Evolutionary conservation across 2,888 invertebrate species (phyloP), one percentile per base, ranked within the genome.

Genomic region (Galeopsomyia nigrocyanea): DNA sequence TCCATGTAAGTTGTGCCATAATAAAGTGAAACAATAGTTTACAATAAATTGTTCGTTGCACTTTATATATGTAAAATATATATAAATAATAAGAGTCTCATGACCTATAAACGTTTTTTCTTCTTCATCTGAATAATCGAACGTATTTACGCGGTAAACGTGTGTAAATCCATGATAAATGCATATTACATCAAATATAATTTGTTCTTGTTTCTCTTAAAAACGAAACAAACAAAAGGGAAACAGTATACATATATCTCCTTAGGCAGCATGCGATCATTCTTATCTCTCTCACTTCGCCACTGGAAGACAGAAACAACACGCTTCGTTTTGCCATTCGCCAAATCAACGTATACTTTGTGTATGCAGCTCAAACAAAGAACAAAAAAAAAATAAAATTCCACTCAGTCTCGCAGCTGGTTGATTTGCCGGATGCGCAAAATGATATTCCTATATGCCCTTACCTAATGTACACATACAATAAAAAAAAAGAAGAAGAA

Each of bases 1-100:
- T 71, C 63, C 70, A 71, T 65, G 56, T 71, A 73, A 70, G 65
- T 73, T 75, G 70, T 73, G 73, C 70, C 72, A 69, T 72, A 63
- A 66, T 68, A 68, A 75, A 72, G 58, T 69, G 58, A 75, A 67
- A 73, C 71, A 73, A 70, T 73, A 67, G 67, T 70, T 51, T 73
- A 75, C 67, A 73, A 75, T 70, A 17, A 50, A 71, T 71, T 63
- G 21, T 49, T 63, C 66, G 73, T 39, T 68, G 67, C 72, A 73
- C 73, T 72, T 68, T 69, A 63, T 69, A 66, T 75, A 72, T 63
- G 62, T 74, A 60, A 47, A 69, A 70, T 70, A 62, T 68, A 68
- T 64, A 70, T 74, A 68, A 71, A 71, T 64, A 68, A 72, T 71
- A 69, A 69, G 57, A 69, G 66, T 75, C 63, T 67, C 63, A 19